These are phyloP conservation scores for Fistularia tabacaria DNA, from an alignment of 2,797 vertebrate species.

Conservation along the genomic window DNA sequence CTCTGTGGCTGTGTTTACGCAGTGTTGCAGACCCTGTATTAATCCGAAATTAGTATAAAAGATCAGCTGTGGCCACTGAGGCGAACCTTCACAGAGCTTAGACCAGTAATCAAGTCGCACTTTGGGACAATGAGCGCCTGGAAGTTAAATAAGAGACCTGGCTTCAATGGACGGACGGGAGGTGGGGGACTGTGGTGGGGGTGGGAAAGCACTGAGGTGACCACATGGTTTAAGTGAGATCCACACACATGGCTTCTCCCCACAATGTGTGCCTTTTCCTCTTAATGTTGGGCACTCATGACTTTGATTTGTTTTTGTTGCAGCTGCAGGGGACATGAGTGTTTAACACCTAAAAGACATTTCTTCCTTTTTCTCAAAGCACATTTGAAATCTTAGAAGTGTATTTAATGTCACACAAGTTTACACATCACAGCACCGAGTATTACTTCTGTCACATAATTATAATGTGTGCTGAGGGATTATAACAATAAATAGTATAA, in stretches of 20 bases:
- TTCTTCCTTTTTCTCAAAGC: constrained; percentile 34
- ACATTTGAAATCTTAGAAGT: constrained; percentile 37
- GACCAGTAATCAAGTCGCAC: constrained; percentile 83
- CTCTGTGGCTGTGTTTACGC: constrained; percentile 94
- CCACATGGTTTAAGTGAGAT: constrained; percentile 68
- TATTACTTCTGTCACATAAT: constrained; percentile 60
- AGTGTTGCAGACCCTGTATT: constrained; percentile 93
- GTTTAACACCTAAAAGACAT: constrained; percentile 56
- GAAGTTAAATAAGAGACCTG: constrained; percentile 71
- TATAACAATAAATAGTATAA: constrained; percentile 61
- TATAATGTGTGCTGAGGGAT: constrained; percentile 63
- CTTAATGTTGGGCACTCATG: constrained; percentile 5
- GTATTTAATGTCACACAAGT: constrained; percentile 54
- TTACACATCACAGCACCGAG: constrained; percentile 39
- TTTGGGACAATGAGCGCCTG: constrained; percentile 73
- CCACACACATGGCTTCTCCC: constrained; percentile 8
- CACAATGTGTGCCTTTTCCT: constrained; percentile 22
- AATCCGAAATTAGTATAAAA: constrained; percentile 99
- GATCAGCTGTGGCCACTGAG: constrained; percentile 91
- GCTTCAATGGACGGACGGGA: constrained; percentile 47
- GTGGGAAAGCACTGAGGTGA: constrained; percentile 33
- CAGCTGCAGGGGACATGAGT: constrained; percentile 30
- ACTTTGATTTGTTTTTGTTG: constrained; percentile 47
- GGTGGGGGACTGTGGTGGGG: constrained; percentile 27
- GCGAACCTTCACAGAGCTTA: constrained; percentile 84